Base-by-base conservation (phyloP, 2,113 vertebrate genomes). In the Crocuta crocuta region DNA sequence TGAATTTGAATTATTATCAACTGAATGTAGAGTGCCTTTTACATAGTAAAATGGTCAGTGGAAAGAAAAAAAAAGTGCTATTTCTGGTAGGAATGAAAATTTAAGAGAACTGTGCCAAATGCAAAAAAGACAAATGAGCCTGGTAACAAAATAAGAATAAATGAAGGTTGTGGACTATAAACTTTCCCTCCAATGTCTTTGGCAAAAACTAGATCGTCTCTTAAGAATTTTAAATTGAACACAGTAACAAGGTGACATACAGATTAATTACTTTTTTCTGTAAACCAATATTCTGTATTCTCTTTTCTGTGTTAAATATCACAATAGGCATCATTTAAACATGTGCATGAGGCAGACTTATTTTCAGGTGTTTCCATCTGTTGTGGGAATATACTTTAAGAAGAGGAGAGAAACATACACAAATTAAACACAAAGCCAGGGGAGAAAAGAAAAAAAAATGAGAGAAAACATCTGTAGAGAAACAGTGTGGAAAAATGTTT, bases 401-500 rank as follows among this genome's bases (percentile, higher is more conserved):
- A 98, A 81, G 11, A 95, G 53, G 45, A 95, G 70, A 97, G 70
- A 98, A 98, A 96, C 0, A 2, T 45, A 96, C 39, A 98, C 50
- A 98, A 98, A 98, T 97, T 94, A 97, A 96, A 98, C 87, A 86
- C 10, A 24, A 98, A 97, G 31, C 39, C 74, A 91, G 19, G 84
- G 94, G 95, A 0, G 17, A 15, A 50, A 83, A 50, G 16, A 4
- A 7, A 16, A 39, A 71, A 58, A 91, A 81, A 86, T 7, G 1
- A 94, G 94, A 76, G 55, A 98, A 78, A 98, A 98, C 83, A 98
- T 98, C 96, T 98, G 96, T 86, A 97, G 96, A 96, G 66, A 86
- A 98, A 94, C 96, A 97, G 48, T 96, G 58, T 66, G 33, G 93
- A 96, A 97, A 98, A 98, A 91, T 97, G 33, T 98, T 98, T 98